These are phyloP conservation scores for Scaptomyza tumidula DNA, from an alignment of 2,888 invertebrate species.

Conservation along the genomic window DNA sequence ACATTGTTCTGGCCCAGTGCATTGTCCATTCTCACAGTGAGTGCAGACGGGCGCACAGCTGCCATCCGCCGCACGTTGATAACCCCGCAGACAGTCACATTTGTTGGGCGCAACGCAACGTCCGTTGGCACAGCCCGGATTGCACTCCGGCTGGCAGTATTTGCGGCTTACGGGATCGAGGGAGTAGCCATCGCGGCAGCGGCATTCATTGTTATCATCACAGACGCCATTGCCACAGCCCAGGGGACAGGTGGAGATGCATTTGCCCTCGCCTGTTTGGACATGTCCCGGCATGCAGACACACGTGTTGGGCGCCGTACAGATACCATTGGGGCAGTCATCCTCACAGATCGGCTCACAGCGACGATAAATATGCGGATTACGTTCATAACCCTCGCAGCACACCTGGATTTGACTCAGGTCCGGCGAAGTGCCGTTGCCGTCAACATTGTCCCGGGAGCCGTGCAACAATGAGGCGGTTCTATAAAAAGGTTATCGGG, in stretches of 20 bases:
- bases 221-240: constrained; percentile 87
- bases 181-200: constrained; percentile 81
- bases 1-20: constrained; percentile 87
- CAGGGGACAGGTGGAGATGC: constrained; percentile 89
- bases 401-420: constrained; percentile 89
- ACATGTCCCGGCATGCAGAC: constrained; percentile 85
- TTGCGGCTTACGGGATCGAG: constrained; percentile 81
- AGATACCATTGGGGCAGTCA: constrained; percentile 85
- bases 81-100: constrained; percentile 76
- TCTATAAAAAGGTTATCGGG: constrained; percentile 48
- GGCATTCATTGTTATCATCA: constrained; percentile 76
- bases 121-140: constrained; percentile 77
- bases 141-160: constrained; percentile 81
- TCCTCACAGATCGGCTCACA: constrained; percentile 85
- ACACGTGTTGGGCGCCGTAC: constrained; percentile 85
- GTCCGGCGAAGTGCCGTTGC: constrained; percentile 86
- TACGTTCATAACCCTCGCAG: constrained; percentile 88
- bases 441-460: constrained; percentile 63
- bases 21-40: constrained; percentile 85
- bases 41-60: constrained; percentile 84
- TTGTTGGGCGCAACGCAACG: constrained; percentile 79
- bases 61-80: constrained; percentile 68
- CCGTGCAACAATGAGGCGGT: constrained; percentile 79
- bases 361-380: constrained; percentile 78
- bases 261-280: constrained; percentile 83